These are phyloP conservation scores for Caretta caretta DNA, from an alignment of 2,113 vertebrate genomes.

Conservation along the genomic window DNA sequence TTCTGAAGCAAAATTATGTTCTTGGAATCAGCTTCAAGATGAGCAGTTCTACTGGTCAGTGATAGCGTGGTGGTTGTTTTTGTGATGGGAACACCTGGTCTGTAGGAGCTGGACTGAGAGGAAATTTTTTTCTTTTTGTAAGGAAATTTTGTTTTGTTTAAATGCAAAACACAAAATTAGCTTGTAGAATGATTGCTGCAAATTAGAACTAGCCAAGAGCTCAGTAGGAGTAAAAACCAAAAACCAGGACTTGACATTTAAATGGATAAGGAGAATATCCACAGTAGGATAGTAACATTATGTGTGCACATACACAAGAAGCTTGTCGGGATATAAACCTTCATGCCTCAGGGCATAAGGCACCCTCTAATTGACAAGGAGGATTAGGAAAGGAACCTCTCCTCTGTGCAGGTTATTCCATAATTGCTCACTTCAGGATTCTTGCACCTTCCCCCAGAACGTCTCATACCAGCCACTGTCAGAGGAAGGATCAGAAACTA, in stretches of 20 bases:
- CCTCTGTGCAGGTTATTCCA: background rate
- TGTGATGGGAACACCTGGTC: background rate
- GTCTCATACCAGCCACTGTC: background rate
- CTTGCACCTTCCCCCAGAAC: background rate
- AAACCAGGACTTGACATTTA: background rate
- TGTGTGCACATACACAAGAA: background rate
- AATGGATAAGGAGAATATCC: background rate
- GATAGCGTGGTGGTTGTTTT: background rate
- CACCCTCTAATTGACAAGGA: background rate
- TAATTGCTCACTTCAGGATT: background rate
- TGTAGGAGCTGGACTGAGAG: background rate
- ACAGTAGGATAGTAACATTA: background rate
- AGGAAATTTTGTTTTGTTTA: background rate
- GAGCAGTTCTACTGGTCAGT: background rate
- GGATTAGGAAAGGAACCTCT: background rate
- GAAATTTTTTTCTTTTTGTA: background rate
- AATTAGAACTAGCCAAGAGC: background rate
- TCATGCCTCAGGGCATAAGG: background rate
- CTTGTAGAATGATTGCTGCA: background rate
- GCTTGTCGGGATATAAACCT: fast-evolving
- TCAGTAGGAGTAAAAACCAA: background rate
- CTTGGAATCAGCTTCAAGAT: background rate
- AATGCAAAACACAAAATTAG: background rate
- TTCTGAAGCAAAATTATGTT: background rate
- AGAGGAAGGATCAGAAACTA: background rate